phyloP scores from a whole-genome alignment of 1,140 invertebrate species.

The Calephelis virginiensis region DNA sequence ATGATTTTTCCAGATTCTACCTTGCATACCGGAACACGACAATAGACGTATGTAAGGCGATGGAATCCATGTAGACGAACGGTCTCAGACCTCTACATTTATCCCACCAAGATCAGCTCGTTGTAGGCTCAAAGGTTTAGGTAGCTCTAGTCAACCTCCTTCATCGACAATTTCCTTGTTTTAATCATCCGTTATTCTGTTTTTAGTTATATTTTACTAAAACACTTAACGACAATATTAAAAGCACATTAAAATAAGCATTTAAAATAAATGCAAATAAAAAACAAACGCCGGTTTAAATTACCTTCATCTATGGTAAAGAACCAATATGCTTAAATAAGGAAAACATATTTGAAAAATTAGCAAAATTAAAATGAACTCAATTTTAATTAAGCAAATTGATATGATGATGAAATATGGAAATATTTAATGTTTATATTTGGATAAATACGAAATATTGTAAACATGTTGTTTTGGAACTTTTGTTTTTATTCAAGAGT shows the following conservation, averaged over 20 bases:
- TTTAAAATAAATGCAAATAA: constrained; percentile 40
- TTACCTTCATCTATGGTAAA: neutral
- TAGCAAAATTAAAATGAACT: neutral
- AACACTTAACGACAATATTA: constrained; percentile 14
- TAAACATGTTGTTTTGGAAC: neutral
- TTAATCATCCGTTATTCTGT: too few species aligned
- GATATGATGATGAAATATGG: neutral
- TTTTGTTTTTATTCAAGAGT: neutral
- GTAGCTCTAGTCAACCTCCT: too few species aligned
- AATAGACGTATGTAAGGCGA: too few species aligned
- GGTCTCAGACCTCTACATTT: too few species aligned
- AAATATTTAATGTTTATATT: too few species aligned
- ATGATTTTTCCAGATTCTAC: too few species aligned
- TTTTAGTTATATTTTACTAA: neutral
- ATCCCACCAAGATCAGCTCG: too few species aligned
- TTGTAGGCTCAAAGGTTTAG: too few species aligned
- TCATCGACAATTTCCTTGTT: too few species aligned
- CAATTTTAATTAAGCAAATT: neutral
- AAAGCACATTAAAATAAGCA: constrained; percentile 48
- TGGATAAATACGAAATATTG: neutral
- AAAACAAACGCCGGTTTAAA: constrained; percentile 26
- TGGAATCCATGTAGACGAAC: too few species aligned
- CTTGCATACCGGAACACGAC: too few species aligned
- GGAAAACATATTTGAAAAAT: neutral
- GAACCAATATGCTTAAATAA: constrained; percentile 8